Evolutionary conservation across 2,113 vertebrate species (phyloP), one percentile per base, ranked within the genome.

Genomic region (Chlorocebus sabaeus): DNA sequence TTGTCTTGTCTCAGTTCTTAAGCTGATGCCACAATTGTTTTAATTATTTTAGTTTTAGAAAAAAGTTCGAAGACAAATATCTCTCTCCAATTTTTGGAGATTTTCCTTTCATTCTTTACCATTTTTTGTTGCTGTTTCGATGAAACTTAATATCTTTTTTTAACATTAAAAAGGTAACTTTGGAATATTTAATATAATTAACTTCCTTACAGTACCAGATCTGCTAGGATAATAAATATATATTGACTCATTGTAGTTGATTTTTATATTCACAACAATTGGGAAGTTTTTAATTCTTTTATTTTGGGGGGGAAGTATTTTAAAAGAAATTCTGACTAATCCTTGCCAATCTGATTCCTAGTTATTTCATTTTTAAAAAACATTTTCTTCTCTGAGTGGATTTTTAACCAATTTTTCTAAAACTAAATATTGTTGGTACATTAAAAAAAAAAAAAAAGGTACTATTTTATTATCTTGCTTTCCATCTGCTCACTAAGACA

Each of bases 41-140:
- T 25, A 40, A 72, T 83, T 95, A 89, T 72, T 95, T 78, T 50
- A 72, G 52, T 25, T 97, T 81, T 82, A 90, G 27, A 90, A 87
- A 75, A 93, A 86, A 70, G 27, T 87, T 70, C 70, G 35, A 68
- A 43, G 20, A 30, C 35, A 87, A 72, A 86, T 70, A 75, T 55
- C 48, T 35, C 30, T 59, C 57, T 91, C 81, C n/a, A 55, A 48
- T 50, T 61, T 68, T 48, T 40, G 6, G 23, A 76, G 16, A 35
- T 27, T 48, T 64, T 94, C 32, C 23, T 35, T 95, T 50, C 78
- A 48, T 32, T 80, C 5, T 64, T 90, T 81, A 93, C 20, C 20
- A 40, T n/a, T 78, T 90, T 93, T 45, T 55, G 7, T 59, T 22
- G 13, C 55, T 78, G 22, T 57, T 43, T 38, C 86, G 9, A 50